Evolutionary conservation across 2,113 vertebrate genomes (phyloP), one percentile per base, ranked within the genome.

Genomic region (Cryptomyrus ogoouensis): DNA sequence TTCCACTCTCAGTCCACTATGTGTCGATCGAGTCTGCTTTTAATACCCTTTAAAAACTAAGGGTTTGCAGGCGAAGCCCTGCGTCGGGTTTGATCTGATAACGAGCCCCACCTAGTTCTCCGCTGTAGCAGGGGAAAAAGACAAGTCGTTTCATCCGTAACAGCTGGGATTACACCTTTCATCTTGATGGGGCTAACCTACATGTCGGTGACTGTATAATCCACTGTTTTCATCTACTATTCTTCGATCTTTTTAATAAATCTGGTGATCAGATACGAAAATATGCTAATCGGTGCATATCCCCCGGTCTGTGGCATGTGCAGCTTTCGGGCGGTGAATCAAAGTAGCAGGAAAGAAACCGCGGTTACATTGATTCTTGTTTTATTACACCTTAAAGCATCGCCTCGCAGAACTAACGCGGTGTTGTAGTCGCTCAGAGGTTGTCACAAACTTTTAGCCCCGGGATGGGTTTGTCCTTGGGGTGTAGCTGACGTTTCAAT

Each of bases 31-130:
- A 31, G 2, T 70, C n/a, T 70, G 62, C 62, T 70, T 70, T 70
- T 31, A 70, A 70, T 70, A 12, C 10, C 62, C n/a, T 31, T 70
- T 31, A 12, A 70, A 70, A 70, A 31, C n/a, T 70, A 70, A 70
- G 62, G n/a, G 62, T 70, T 70, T 70, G 27, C n/a, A 70, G 62
- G 3, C 27, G 12, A 4, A 70, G 62, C 62, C 19, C 15, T 12
- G 24, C 2, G 9, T 70, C 12, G 27, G 62, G 62, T 31, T 31
- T 31, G 62, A 70, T 70, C 62, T 31, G 62, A 70, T 70, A 70
- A 31, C 62, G 10, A 70, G 83, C 83, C 83, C 83, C 83, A 84
- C 83, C 83, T 84, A 84, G 83, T 84, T 47, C 83, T 10, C 39
- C 0, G 17, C 83, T 44, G 19, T 47, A 24, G 17, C 7, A 21